Percentiles rank a stretch among this genome's conserved stretches.
Conservation (phyloP, 2,888 invertebrate genomes). For the Priocnemis perturbator region DNA sequence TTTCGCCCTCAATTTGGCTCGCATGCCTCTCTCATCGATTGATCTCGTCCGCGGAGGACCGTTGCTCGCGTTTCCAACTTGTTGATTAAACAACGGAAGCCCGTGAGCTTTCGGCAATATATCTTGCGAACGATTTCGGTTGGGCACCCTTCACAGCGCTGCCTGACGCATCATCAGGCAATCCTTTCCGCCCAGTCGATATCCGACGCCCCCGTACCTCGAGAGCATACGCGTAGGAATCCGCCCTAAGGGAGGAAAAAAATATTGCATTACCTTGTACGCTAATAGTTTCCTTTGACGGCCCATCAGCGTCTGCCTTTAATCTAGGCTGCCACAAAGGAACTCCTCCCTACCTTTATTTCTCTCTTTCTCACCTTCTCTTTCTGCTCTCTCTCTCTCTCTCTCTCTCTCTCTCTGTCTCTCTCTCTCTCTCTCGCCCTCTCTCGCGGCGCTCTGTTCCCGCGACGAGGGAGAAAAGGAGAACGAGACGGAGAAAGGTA, state of each 20-base stretch:
- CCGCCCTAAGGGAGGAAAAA: conserved; percentile 48
- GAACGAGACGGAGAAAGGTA: conserved; percentile 4
- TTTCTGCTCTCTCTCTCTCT: conserved; percentile 5
- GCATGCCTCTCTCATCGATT: neutral
- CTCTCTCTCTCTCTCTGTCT: conserved; percentile 16
- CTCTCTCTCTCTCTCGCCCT: conserved; percentile 8
- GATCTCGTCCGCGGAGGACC: neutral
- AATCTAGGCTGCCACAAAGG: conserved; percentile 58
- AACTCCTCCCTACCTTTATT: conserved; percentile 34
- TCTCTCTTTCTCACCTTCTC: conserved; percentile 26
- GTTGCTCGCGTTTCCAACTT: neutral
- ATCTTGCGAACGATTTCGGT: neutral
- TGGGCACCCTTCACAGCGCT: neutral
- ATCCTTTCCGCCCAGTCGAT: conserved; percentile 18
- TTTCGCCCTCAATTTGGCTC: too few species aligned
- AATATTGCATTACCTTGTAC: conserved; percentile 65
- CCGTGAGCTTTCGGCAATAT: neutral
- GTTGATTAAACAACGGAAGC: neutral
- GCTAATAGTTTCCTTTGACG: conserved; percentile 70
- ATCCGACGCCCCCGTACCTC: conserved; percentile 4
- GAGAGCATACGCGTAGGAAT: conserved; percentile 32
- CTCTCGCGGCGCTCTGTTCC: conserved; percentile 18
- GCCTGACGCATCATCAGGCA: conserved; percentile 8
- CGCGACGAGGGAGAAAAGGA: neutral
- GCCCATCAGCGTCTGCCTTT: conserved; percentile 62